Evolutionary conservation across 1,140 invertebrate species (phyloP).

Genomic region (Drosophila burlai): DNA sequence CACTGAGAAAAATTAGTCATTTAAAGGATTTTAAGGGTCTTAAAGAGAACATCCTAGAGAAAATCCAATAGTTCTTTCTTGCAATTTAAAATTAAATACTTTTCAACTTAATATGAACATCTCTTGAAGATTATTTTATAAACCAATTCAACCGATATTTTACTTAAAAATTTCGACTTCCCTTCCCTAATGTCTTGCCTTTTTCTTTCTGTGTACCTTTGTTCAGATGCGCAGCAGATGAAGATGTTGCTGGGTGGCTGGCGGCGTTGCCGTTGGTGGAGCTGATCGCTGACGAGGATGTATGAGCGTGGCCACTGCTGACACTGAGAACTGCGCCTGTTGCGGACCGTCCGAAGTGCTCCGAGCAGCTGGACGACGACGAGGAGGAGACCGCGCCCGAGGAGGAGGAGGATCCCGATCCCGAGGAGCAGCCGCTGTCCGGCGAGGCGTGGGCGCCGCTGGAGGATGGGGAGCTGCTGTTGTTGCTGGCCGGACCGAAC

Average conservation of each 20-base stretch:
- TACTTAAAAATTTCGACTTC: background rate
- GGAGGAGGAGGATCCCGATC: constrained; percentile 37
- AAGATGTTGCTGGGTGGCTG: constrained; percentile 63
- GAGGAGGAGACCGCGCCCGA: constrained; percentile 62
- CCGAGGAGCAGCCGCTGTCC: constrained; percentile 66
- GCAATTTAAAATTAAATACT: no score
- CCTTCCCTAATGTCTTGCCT: background rate
- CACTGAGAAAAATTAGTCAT: background rate
- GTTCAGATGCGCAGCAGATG: constrained; percentile 74
- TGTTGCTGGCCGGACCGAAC: constrained; percentile 78
- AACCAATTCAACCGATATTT: background rate
- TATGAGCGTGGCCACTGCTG: constrained; percentile 46
- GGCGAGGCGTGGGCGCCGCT: constrained; percentile 60
- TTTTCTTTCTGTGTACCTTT: constrained; percentile 54
- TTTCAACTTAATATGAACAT: background rate
- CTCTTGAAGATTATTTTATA: background rate
- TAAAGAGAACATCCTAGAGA: background rate
- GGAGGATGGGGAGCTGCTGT: constrained; percentile 54
- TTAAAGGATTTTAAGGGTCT: background rate
- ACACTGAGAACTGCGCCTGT: constrained; percentile 52
- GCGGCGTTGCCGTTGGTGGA: constrained; percentile 48
- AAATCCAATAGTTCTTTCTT: background rate
- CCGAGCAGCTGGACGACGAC: constrained; percentile 70
- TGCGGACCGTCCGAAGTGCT: constrained; percentile 57
- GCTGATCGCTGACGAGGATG: constrained; percentile 58